Evolutionary conservation across 2,113 vertebrate species (phyloP).

Genomic region (Cyphomyrus plagiostoma): DNA sequence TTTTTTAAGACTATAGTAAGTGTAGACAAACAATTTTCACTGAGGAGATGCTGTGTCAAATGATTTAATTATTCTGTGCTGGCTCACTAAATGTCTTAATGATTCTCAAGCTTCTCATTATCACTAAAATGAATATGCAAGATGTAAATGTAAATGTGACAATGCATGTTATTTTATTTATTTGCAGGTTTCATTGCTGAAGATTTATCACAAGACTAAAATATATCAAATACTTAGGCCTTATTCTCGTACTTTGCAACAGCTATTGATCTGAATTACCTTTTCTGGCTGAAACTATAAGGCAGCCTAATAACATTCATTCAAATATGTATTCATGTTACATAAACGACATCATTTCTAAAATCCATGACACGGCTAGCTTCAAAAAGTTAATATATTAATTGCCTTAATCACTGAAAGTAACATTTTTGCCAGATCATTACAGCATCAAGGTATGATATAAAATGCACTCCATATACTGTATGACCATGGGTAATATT

Average conservation of each 20-base stretch:
- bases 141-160: neutral
- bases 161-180: neutral
- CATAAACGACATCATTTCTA: neutral
- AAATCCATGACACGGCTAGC: neutral
- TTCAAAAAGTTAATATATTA: neutral
- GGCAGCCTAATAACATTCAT: neutral
- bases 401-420: neutral
- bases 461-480: neutral
- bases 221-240: neutral
- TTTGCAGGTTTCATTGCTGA: neutral
- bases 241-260: neutral
- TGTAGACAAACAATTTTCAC: neutral
- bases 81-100: neutral
- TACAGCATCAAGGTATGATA: neutral
- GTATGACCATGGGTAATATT: neutral
- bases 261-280: neutral
- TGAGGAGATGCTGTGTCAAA: neutral
- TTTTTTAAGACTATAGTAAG: neutral
- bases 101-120: neutral
- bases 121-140: neutral
- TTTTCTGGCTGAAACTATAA: neutral
- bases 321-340: neutral
- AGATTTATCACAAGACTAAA: neutral
- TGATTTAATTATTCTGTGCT: neutral
- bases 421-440: neutral